These are phyloP conservation scores for Rhinogobio ventralis DNA, from an alignment of 2,797 vertebrate genomes.

Conservation along the genomic window DNA sequence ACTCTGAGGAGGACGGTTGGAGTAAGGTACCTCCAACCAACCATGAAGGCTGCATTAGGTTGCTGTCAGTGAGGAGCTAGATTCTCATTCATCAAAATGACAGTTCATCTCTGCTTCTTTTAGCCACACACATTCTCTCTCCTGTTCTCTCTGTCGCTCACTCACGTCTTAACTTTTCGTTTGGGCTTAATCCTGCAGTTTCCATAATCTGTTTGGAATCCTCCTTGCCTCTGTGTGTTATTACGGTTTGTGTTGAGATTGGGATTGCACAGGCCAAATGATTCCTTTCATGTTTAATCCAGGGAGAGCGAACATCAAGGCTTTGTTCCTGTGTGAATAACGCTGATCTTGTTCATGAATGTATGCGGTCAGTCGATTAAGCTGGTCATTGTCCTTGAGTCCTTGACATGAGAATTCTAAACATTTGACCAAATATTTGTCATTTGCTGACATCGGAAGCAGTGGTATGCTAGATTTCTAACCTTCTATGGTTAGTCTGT, in stretches of 20 bases:
- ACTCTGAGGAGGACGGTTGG: conserved; percentile 12
- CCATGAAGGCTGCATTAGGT: conserved; percentile 49
- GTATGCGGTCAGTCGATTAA: not conserved
- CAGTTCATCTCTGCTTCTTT: conserved; percentile 23
- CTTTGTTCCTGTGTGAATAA: not conserved
- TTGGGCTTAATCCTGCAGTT: conserved; percentile 36
- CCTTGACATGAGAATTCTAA: conserved; percentile 15
- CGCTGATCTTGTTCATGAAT: not conserved
- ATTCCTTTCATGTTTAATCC: conserved; percentile 44
- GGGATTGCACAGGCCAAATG: conserved; percentile 43
- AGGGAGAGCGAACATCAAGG: not conserved
- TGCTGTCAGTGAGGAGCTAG: conserved; percentile 38
- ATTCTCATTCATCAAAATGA: conserved; percentile 48
- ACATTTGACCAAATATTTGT: conserved; percentile 21
- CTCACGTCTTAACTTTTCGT: conserved; percentile 28
- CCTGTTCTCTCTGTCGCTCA: not conserved
- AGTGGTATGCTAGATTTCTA: conserved; percentile 14
- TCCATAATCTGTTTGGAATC: conserved; percentile 54
- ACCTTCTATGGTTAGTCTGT: not conserved
- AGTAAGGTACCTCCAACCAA: conserved; percentile 37
- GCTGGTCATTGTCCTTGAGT: conserved; percentile 1
- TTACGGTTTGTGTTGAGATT: conserved; percentile 20
- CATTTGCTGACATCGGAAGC: conserved; percentile 11
- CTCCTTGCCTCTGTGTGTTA: conserved; percentile 18
- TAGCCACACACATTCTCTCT: conserved; percentile 1